A percentile compares a stretch with the other conserved stretches of the same genome.
Evolutionary conservation across 2,888 invertebrate species (phyloP).

Genomic region (Oscheius myriophilus): DNA sequence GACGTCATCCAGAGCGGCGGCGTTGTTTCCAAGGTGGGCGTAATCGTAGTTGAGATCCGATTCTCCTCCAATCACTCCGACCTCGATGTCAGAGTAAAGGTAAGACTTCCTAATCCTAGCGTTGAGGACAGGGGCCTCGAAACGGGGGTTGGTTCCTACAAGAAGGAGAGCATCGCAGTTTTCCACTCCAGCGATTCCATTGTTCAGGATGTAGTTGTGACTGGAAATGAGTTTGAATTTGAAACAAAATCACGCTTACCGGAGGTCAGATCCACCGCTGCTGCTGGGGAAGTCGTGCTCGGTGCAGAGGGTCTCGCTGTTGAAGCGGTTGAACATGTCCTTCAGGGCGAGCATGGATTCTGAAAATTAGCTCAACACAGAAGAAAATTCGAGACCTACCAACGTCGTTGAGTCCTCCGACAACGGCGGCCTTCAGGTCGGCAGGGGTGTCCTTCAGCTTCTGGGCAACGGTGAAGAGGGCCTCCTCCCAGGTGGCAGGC

Average conservation of each 20-base stretch:
- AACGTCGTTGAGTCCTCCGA: constrained; percentile 76
- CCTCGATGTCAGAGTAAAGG: constrained; percentile 87
- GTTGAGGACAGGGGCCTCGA: constrained; percentile 95
- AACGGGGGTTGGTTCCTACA: constrained; percentile 94
- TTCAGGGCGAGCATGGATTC: constrained; percentile 85
- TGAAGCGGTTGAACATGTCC: constrained; percentile 87
- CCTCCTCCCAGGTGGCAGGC: constrained; percentile 94
- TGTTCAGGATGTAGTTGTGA: constrained; percentile 87
- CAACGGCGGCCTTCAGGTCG: constrained; percentile 82
- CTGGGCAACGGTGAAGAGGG: constrained; percentile 80
- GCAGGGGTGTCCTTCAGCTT: constrained; percentile 79
- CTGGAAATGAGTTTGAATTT: constrained; percentile 5
- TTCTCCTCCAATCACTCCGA: constrained; percentile 88
- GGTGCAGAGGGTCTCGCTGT: constrained; percentile 86
- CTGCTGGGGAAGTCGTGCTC: constrained; percentile 85
- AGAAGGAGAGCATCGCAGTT: constrained; percentile 90
- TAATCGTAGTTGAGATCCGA: constrained; percentile 93
- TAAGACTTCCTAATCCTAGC: constrained; percentile 93
- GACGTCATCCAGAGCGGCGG: constrained; percentile 81
- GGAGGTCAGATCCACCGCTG: constrained; percentile 71
- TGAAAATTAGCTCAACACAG: constrained; percentile 30
- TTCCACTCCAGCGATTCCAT: constrained; percentile 87
- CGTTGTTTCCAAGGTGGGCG: constrained; percentile 85
- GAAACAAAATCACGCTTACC: constrained; percentile 72
- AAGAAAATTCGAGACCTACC: constrained; percentile 42